Evolutionary conservation across 2,888 invertebrate species (phyloP), one percentile per base, ranked within the genome.

Genomic region (Polyommatus icarus): DNA sequence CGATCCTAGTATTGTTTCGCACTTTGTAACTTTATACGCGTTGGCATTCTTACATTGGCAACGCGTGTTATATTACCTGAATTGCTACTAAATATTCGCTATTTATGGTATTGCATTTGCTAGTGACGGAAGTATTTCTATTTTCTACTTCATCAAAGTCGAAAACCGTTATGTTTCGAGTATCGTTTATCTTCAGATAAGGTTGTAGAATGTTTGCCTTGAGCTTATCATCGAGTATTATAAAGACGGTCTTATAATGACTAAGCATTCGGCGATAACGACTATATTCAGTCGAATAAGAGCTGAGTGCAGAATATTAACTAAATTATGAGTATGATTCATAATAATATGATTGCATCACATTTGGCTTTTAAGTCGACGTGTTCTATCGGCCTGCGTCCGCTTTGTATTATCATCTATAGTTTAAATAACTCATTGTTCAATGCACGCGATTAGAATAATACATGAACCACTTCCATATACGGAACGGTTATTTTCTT

Each of bases 321-420:
- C 82, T 82, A 85, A 84, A 83, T 84, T 29, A 81, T 83, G 81
- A 82, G 81, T 82, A 84, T 87, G 85, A 86, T 84, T 87, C 85
- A 87, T 83, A n/a, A n/a, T n/a, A n/a, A n/a, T n/a, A 84, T 82
- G 84, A 87, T 89, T 90, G 87, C 82, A 80, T 82, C 82, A 83
- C 78, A 78, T 79, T 77, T 80, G 79, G 83, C 83, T 83, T 83
- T 82, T 85, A 88, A 88, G 88, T 89, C 88, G 85, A 84, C 86
- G 87, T 85, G 85, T 85, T 84, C 84, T 84, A 86, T 84, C 82
- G 77, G 78, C 77, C 84, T 83, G 82, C 84, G 83, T 77, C 78
- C 82, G 79, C 83, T 85, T 90, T 91, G 89, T 90, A 91, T 90
- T 88, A 87, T 87, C 88, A 90, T 86, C 87, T 87, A 87, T 87